phyloP scores from a whole-genome alignment of 2,113 vertebrate genomes.

The Hemicordylus capensis region DNA sequence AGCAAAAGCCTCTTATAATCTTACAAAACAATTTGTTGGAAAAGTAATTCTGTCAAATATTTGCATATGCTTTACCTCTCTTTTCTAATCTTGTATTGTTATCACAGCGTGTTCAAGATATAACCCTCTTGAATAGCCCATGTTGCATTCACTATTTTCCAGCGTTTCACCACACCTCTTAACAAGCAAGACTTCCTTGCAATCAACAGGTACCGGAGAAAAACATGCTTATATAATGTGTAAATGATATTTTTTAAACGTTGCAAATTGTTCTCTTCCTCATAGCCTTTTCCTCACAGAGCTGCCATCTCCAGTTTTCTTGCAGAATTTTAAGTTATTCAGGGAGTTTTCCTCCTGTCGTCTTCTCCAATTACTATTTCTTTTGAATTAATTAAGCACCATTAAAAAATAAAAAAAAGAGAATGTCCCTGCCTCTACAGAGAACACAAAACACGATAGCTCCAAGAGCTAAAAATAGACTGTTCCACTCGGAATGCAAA shows the following conservation, averaged over 20 bases:
- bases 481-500: slow-evolving; percentile 70
- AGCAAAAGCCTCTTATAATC: background rate
- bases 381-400: slow-evolving; percentile 77
- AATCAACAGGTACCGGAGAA: slow-evolving; percentile 32
- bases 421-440: slow-evolving; percentile 78
- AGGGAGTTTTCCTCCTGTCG: slow-evolving; percentile 62
- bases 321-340: slow-evolving; percentile 60
- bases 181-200: background rate
- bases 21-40: background rate
- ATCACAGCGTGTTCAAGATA: slow-evolving; percentile 5
- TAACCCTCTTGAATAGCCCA: background rate
- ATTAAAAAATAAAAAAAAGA: slow-evolving; percentile 61
- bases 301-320: slow-evolving; percentile 58
- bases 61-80: slow-evolving; percentile 19
- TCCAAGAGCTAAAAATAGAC: slow-evolving; percentile 74
- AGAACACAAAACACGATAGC: slow-evolving; percentile 75
- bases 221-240: background rate
- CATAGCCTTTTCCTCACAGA: slow-evolving; percentile 35
- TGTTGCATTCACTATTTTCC: slow-evolving; percentile 14
- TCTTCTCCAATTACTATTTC: slow-evolving; percentile 75
- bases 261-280: slow-evolving; percentile 5
- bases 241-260: background rate
- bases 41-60: background rate
- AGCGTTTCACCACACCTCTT: slow-evolving; percentile 21
- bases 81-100: background rate